Evolutionary conservation across 2,113 vertebrate species (phyloP), one percentile per base, ranked within the genome.

Genomic region (Sisor rabdophorus): DNA sequence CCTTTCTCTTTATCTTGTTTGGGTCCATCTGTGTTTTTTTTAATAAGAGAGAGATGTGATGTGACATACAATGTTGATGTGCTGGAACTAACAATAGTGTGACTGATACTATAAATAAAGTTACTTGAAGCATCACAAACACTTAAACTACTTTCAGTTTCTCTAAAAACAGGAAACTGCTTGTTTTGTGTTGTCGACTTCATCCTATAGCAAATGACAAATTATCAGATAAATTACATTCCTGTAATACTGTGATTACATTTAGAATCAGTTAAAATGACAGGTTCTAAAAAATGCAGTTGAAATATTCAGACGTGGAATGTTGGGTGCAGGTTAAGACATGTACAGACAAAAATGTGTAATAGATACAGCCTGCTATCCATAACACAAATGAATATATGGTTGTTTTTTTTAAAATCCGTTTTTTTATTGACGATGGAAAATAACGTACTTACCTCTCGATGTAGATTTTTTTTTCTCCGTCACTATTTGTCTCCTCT

Each of bases 1-100:
- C 82, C 20, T 55, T 69, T 64, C 9, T 85, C 63, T 20, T 88
- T 89, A 90, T 90, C 28, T 75, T 89, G 64, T 56, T 56, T 19
- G 26, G 36, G 8, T 73, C 52, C 77, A 72, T 73, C 28, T 28
- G 32, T 3, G 32, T 36, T 36, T 36, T 58, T 10, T 22, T 36
- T 20, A 19, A 53, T 30, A 26, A 60, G 54, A 53, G 28, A 53
- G 11, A 69, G 26, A 8, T 48, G 19, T 47, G 22, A 40, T 8
- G 32, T 36, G 3, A 36, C 32, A 4, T 7, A 36, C 32, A 36
- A 36, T 36, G 32, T 36, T 36, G 7, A 36, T 36, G 32, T 36
- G 32, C 7, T 50, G 2, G 40, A 10, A 55, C 30, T 44, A 19
- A 10, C 52, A 70, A 16, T 50, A 56, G n/a, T 24, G 15, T 58